Evolutionary conservation across 2,888 invertebrate species (phyloP).

Genomic region (Tineola bisselliella): DNA sequence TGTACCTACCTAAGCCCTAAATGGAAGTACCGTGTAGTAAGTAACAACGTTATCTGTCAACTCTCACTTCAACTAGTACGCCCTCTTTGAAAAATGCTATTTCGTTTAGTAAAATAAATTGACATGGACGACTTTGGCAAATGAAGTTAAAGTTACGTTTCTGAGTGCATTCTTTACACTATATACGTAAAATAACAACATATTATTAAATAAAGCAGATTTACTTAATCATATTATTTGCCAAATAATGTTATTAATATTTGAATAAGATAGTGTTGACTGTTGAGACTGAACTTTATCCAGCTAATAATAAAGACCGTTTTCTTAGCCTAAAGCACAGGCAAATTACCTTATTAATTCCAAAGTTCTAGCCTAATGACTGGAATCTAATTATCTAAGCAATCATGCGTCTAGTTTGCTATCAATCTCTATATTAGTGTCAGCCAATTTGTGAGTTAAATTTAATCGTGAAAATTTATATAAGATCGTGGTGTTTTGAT

Average conservation of each 20-base stretch:
- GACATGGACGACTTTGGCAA: constrained; percentile 22
- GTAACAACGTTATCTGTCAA: constrained; percentile 34
- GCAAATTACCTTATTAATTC: too few species aligned
- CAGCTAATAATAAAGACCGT: too few species aligned
- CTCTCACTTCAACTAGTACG: constrained; percentile 26
- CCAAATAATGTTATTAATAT: too few species aligned
- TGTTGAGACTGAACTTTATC: too few species aligned
- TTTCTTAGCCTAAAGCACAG: too few species aligned
- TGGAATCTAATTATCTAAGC: neutral
- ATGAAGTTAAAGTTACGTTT: constrained; percentile 17
- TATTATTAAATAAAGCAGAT: too few species aligned
- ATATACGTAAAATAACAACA: too few species aligned
- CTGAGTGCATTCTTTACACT: neutral
- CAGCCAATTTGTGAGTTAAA: neutral
- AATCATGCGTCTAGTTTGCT: neutral
- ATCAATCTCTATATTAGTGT: neutral
- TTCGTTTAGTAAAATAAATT: constrained; percentile 36
- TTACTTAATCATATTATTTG: too few species aligned
- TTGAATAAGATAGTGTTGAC: too few species aligned
- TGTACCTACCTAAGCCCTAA: constrained; percentile 18
- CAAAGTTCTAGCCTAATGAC: neutral
- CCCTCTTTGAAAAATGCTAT: constrained; percentile 28
- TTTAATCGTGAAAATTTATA: neutral
- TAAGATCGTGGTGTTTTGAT: too few species aligned
- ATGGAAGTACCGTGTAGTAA: constrained; percentile 41